These are phyloP conservation scores for Homalodisca vitripennis DNA, from an alignment of 1,140 invertebrate genomes.

Conservation along the genomic window DNA sequence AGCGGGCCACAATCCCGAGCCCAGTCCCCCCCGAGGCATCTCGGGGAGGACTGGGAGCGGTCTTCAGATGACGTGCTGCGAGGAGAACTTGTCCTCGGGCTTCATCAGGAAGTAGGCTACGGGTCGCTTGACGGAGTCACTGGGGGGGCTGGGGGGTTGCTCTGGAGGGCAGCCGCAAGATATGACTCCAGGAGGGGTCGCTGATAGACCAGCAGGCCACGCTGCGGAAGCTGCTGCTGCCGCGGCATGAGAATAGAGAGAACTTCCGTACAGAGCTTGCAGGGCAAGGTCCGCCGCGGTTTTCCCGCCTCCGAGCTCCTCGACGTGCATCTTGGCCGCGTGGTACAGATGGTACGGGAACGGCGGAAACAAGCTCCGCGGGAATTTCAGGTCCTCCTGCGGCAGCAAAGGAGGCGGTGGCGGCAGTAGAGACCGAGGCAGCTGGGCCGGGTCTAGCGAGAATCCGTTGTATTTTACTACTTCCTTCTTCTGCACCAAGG, in stretches of 20 bases:
- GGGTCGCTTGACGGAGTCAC: constrained; percentile 39
- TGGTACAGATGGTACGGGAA: constrained; percentile 71
- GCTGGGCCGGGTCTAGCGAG: constrained; percentile 45
- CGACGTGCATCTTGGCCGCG: constrained; percentile 62
- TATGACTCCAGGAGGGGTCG: constrained; percentile 13
- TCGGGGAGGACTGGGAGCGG: constrained; percentile 73
- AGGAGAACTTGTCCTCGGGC: constrained; percentile 36
- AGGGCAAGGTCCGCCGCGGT: constrained; percentile 62
- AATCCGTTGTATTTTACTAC: constrained; percentile 58
- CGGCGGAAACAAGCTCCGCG: constrained; percentile 63
- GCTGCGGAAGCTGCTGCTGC: constrained; percentile 50
- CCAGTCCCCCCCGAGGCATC: constrained; percentile 43
- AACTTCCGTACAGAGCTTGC: constrained; percentile 56
- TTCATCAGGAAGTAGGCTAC: constrained; percentile 40
- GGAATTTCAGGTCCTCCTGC: constrained; percentile 64
- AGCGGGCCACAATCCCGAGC: constrained; percentile 45
- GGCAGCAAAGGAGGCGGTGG: constrained; percentile 56
- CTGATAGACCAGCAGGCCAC: constrained; percentile 46
- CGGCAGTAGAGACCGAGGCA: constrained; percentile 60
- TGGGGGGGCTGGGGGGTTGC: constrained; percentile 39
- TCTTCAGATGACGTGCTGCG: constrained; percentile 76
- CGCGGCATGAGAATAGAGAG: constrained; percentile 52
- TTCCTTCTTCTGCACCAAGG: constrained; percentile 64
- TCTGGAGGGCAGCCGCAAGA: constrained; percentile 47
- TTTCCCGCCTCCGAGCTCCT: constrained; percentile 51